Base-by-base conservation (phyloP, 2,888 invertebrate species). In the Drosophila quinaria region DNA sequence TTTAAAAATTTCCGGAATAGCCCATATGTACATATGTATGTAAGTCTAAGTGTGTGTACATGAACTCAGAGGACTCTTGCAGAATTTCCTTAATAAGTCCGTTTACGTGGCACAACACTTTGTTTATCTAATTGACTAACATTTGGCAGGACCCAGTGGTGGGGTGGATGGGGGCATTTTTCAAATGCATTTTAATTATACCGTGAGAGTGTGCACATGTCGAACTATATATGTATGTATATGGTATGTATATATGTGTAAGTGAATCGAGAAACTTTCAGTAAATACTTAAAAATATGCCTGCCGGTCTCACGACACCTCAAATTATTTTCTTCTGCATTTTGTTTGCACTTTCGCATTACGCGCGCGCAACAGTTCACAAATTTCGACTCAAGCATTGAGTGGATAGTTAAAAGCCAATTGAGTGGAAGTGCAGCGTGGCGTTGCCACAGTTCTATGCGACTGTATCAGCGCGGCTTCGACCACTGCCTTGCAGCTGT, bases 311-410 rank as follows among this genome's bases (percentile, higher is more conserved):
- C 13, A 19, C 13, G n/a, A 19, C n/a, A 17, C 1, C 4, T 5
- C 17, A 19, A 42, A 15, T 22, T 47, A 11, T 52, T 31, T 13
- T 11, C 29, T 33, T 41, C 4, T 13, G 15, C 13, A 29, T 37
- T 59, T 25, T n/a, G n/a, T 19, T 22, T 15, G 11, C 10, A 25
- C 37, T 54, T 19, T 9, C 15, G 37, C 33, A 42, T 33, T 51
- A 39, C 46, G 67, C 55, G 55, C 73, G 60, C 60, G 51, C 35
- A 37, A 4, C 39, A 25, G 8, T 19, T 17, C 19, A 29, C n/a
- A n/a, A 42, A 44, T 49, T 52, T 56, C 1, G 47, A 31, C 75
- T 74, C 59, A 74, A 56, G n/a, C 6, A 13, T 63, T 63, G 75
- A 74, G 73, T 69, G 73, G 0, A 61, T 25, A 46, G 1, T 54